Base-by-base conservation (phyloP, 2,797 vertebrate genomes). In the Pseudochromis fuscus region DNA sequence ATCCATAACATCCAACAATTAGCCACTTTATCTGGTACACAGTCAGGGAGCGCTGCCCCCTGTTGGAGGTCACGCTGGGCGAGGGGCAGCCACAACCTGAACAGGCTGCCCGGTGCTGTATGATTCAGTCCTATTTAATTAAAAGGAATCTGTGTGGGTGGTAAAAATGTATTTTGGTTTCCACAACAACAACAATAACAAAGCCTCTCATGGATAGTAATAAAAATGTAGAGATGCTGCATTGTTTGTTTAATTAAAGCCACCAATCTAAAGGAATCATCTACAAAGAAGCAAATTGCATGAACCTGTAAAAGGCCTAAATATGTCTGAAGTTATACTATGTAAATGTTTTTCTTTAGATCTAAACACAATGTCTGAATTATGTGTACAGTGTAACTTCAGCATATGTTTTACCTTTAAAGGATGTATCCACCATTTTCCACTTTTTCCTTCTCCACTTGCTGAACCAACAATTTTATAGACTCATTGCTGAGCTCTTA, bases 141-240 rank as follows among this genome's bases (percentile, higher is more conserved):
- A 61, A 79, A 86, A 59, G 18, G 31, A n/a, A 60, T 75, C 6
- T 72, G 58, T 69, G 75, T 72, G 52, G 57, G 73, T 68, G 61
- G 51, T n/a, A 49, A 9, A 59, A 19, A 27, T 51, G 28, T 57
- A 18, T 79, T 73, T 83, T 75, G 53, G 27, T 70, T 69, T 62
- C 30, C 37, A 60, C 63, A 33, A 7, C 59, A 68, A 75, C n/a
- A n/a, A n/a, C n/a, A n/a, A n/a, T n/a, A n/a, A 69, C 51, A 77
- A 49, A 56, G 44, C 13, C 28, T 19, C 28, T 46, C 37, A 58
- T 31, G 55, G 67, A 61, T 44, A 58, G 23, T 33, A 72, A 30
- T 18, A 21, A 42, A 64, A 28, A 1, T 33, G 31, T 10, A 37
- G 7, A 56, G 18, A 10, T 10, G 46, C 19, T 63, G 30, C 0